phyloP scores from a whole-genome alignment of 2,888 invertebrate species.

The Phaedon cochleariae region DNA sequence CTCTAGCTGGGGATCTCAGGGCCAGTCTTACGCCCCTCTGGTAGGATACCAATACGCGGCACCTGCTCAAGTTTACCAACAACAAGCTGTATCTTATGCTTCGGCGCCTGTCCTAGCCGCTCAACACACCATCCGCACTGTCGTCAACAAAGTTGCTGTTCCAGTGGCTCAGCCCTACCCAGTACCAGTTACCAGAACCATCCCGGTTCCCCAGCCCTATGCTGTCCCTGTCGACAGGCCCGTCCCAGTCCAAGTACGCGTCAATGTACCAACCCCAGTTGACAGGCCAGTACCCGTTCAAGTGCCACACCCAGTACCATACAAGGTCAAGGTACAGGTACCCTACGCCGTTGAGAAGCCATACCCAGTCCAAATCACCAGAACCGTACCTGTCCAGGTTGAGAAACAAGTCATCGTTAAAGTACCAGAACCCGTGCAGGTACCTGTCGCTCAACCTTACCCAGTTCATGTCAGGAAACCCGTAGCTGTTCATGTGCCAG shows the following conservation, averaged over 20 bases:
- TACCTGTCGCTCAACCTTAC: slow-evolving; percentile 47
- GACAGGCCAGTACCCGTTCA: slow-evolving; percentile 53
- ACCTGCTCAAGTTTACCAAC: neutral
- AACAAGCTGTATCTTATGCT: slow-evolving; percentile 8
- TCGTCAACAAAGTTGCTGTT: slow-evolving; percentile 51
- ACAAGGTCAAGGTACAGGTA: slow-evolving; percentile 42
- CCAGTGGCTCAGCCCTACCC: slow-evolving; percentile 55
- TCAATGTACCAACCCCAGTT: slow-evolving; percentile 48
- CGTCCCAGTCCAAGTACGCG: slow-evolving; percentile 45
- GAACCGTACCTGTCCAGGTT: slow-evolving; percentile 46
- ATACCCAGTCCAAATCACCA: slow-evolving; percentile 49
- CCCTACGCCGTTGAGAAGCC: slow-evolving; percentile 51
- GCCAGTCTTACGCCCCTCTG: neutral
- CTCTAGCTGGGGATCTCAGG: neutral
- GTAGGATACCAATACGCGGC: neutral
- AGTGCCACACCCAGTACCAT: slow-evolving; percentile 50
- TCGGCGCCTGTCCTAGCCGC: slow-evolving; percentile 29
- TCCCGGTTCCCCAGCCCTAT: slow-evolving; percentile 54
- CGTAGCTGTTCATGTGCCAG: slow-evolving; percentile 47
- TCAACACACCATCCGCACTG: slow-evolving; percentile 44
- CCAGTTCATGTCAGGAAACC: slow-evolving; percentile 41
- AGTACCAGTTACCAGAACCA: slow-evolving; percentile 50
- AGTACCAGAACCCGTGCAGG: slow-evolving; percentile 47
- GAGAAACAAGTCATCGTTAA: slow-evolving; percentile 48
- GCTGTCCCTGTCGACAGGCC: slow-evolving; percentile 49